Percentiles rank a stretch among this genome's conserved stretches.
phyloP scores from a whole-genome alignment of 2,797 vertebrate genomes.

The Pseudomugil gertrudae region DNA sequence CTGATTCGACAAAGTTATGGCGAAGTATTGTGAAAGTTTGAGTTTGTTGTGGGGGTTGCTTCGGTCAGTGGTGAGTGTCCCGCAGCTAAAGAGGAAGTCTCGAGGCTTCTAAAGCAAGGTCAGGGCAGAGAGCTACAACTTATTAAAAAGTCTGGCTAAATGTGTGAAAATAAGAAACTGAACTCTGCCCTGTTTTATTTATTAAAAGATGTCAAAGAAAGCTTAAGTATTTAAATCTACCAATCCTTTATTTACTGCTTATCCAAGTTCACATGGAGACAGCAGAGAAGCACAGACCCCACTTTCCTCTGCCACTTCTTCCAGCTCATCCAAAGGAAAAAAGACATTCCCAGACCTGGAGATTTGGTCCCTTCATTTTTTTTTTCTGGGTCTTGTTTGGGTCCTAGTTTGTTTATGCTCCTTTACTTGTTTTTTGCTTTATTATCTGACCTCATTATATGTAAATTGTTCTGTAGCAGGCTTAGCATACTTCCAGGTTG shows the following conservation, averaged over 20 bases:
- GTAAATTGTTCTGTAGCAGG: not conserved
- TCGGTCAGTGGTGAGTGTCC: conserved; percentile 12
- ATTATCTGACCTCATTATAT: not conserved
- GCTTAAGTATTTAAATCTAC: not conserved
- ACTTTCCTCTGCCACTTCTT: too few species aligned
- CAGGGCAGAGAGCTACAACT: conserved; percentile 1
- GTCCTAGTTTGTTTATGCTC: not conserved
- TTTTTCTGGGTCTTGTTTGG: too few species aligned
- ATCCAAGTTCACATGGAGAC: not conserved
- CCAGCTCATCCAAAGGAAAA: too few species aligned
- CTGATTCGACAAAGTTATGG: conserved; percentile 5
- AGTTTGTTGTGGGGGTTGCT: conserved; percentile 69
- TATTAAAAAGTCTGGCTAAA: not conserved
- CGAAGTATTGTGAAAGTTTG: conserved; percentile 27
- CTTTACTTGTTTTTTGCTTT: not conserved
- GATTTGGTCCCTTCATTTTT: too few species aligned
- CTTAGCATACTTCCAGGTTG: not conserved
- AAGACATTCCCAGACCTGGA: too few species aligned
- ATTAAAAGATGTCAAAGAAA: not conserved
- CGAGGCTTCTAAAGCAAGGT: conserved; percentile 1
- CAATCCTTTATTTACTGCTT: not conserved
- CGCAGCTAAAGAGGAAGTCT: conserved; percentile 33
- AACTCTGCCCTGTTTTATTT: not conserved
- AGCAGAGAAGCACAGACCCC: not conserved
- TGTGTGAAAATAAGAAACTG: conserved; percentile 17